Evolutionary conservation across 2,797 vertebrate species (phyloP).

Genomic region (Lepidocolaptes lacrymiger): DNA sequence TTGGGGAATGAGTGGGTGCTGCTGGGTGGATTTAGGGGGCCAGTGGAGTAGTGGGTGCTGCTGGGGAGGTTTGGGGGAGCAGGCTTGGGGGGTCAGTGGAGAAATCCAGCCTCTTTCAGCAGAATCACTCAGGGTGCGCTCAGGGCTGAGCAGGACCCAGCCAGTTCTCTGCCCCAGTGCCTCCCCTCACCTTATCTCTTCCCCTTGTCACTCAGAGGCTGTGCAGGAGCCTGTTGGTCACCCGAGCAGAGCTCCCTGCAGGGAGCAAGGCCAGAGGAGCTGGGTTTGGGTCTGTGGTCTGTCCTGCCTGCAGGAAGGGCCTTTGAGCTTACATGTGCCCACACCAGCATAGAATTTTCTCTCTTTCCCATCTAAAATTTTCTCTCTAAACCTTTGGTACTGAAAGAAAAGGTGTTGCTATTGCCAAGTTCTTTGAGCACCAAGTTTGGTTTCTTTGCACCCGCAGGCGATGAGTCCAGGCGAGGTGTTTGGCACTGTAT

Average conservation of each 20-base stretch:
- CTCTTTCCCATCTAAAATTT: neutral
- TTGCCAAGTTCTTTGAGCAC: neutral
- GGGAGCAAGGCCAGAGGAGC: neutral
- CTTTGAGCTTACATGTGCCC: neutral
- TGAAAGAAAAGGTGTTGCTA: neutral
- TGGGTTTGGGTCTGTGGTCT: neutral
- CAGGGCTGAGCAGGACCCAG: neutral
- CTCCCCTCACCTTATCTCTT: neutral
- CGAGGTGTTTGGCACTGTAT: neutral
- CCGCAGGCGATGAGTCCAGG: neutral
- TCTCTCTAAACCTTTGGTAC: neutral
- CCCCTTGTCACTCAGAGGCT: neutral
- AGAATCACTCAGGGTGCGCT: fast-evolving
- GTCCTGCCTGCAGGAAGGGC: neutral
- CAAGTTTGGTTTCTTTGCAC: neutral
- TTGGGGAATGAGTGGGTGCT: neutral
- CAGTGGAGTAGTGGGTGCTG: too few relatives aligned
- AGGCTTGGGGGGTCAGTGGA: fast-evolving
- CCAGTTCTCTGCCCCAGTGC: neutral
- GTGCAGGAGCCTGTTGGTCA: neutral
- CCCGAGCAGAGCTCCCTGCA: neutral
- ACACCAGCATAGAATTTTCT: neutral
- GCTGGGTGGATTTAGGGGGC: neutral
- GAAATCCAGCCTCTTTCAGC: neutral
- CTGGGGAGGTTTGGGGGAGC: neutral